phyloP scores from a whole-genome alignment of 1,140 invertebrate genomes.

The Drosophila parvula region DNA sequence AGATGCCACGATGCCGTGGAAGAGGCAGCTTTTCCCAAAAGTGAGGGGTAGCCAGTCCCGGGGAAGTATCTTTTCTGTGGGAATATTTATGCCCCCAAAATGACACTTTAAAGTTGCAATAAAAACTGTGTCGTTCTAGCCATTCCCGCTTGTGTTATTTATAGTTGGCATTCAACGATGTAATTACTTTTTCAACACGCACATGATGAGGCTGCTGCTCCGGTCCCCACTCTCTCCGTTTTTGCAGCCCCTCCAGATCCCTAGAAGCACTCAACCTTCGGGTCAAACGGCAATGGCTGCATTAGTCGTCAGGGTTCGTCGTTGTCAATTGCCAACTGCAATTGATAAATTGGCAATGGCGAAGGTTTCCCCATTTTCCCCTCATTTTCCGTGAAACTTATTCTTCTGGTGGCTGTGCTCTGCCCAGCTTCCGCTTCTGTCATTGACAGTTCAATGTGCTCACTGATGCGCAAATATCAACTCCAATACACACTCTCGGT shows the following conservation, averaged over 20 bases:
- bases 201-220: constrained; percentile 52
- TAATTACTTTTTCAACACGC: constrained; percentile 82
- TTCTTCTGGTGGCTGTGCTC: constrained; percentile 5
- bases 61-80: constrained; percentile 35
- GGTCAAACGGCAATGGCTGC: constrained; percentile 72
- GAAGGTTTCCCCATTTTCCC: constrained; percentile 24
- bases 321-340: constrained; percentile 68
- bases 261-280: constrained; percentile 18
- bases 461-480: constrained; percentile 82
- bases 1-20: constrained; percentile 12
- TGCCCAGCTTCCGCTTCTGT: constrained; percentile 30
- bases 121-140: constrained; percentile 59
- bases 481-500: constrained; percentile 68
- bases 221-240: neutral
- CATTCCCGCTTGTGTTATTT: constrained; percentile 57
- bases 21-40: neutral
- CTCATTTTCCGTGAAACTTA: constrained; percentile 36
- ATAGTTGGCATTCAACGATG: constrained; percentile 70
- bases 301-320: constrained; percentile 57
- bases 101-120: constrained; percentile 79
- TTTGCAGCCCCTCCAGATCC: neutral
- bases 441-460: constrained; percentile 82
- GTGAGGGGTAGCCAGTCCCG: neutral
- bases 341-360: constrained; percentile 78
- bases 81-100: constrained; percentile 71